Base-by-base conservation (phyloP, 2,888 invertebrate genomes). In the Euproctis similis region DNA sequence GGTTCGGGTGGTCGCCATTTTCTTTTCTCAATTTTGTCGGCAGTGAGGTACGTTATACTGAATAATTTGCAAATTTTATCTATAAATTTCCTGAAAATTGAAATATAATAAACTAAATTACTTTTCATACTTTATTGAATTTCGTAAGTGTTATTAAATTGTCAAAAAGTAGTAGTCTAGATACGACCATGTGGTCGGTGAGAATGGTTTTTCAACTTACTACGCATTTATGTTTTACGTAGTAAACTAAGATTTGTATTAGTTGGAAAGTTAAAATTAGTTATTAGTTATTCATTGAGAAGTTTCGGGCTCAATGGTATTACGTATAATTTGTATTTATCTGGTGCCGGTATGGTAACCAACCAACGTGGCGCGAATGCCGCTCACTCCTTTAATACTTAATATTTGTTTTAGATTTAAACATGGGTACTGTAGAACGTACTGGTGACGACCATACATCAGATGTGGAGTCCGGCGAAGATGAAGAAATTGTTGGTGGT, bases 341-440 rank as follows among this genome's bases (percentile, higher is more conserved):
- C 30, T 35, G 36, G 51, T 47, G 59, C 69, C 73, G 69, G 71
- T 60, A 52, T 41, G 41, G 48, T 42, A 4, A 6, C 4, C 6
- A 51, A 59, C 56, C 72, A 80, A 81, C 81, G 81, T 81, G 80
- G 81, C 76, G 72, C 58, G 60, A 69, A 67, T 47, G 34, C 38
- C 39, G 42, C 35, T 34, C 33, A n/a, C n/a, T 36, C 28, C 27
- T 57, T 14, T 6, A 9, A 10, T 6, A 10, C 10, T 9, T 8
- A 19, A 19, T 8, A 17, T 59, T 67, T 66, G 55, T 77, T 77
- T 53, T 69, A 75, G 81, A 70, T 57, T 46, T 42, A 41, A 70
- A 48, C 66, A 90, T 90, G 90, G 87, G 88, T 74, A 85, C 88
- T 51, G 88, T 90, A 51, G 89, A 90, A 61, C 88, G 87, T 49